Evolutionary conservation across 1,140 invertebrate species (phyloP), one percentile per base, ranked within the genome.

Genomic region (Diabrotica undecimpunctata): DNA sequence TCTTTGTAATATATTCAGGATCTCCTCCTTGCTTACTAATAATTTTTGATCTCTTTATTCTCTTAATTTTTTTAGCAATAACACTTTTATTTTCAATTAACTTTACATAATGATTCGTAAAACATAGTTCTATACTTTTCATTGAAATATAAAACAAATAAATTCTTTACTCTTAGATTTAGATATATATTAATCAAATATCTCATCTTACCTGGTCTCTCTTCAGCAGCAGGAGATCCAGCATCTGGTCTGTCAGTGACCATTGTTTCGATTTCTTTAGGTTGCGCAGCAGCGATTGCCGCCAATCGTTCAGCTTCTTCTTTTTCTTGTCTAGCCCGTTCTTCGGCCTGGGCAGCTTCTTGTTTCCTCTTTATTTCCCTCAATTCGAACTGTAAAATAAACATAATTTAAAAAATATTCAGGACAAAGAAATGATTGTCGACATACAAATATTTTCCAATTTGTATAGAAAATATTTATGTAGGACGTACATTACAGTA

Each of bases 321-420:
- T 46, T 90, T 89, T 74, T 92, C 88, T 73, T 84, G 81, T 70
- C 84, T 82, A 61, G 84, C 83, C 73, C 83, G 83, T 72, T 88
- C 87, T 74, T 89, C 88, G 81, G 89, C 86, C 77, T 90, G 85
- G 72, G 88, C 82, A 83, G 88, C 86, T 81, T 95, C 89, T 81
- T 95, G 88, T 72, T 90, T 85, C 78, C 93, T 85, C 82, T 96
- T 94, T 81, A 95, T 86, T 83, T 99, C 96, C 82, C 95, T 95
- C 80, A 99, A 85, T 84, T 99, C 97, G 86, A 95, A 99, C 96
- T 99, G 78, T 62, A 66, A 67, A 10, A 37, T 14, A 53, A 38
- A 36, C 37, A 57, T 37, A 4, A 25, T 1, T 25, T 25, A 25
- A 25, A n/a, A 25, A 2, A 25, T 25, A 25, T 25, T 25, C 25